Evolutionary conservation across 37 sponge, comb jelly and placozoan genomes (phyloP).

Genomic region (Sycon ciliatum): DNA sequence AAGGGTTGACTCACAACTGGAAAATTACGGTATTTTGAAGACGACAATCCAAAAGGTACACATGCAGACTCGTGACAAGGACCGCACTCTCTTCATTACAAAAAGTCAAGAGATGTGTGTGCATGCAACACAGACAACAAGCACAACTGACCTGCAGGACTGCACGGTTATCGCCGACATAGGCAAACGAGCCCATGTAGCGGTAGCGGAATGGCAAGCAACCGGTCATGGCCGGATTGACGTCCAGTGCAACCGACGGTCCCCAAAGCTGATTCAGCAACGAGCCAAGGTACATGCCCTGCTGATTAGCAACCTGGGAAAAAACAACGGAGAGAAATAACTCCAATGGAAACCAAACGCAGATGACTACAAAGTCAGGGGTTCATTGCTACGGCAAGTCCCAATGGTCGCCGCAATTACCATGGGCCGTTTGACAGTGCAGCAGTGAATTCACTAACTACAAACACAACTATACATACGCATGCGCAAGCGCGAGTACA

Average conservation of each 20-base stretch:
- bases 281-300: conserved; percentile 39
- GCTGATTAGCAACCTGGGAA: conserved; percentile 57
- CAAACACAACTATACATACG: background rate
- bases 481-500: background rate
- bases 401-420: background rate
- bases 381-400: background rate
- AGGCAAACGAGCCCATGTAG: conserved; percentile 59
- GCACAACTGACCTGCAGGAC: too few species aligned
- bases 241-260: background rate
- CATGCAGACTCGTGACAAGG: too few species aligned
- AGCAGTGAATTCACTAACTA: background rate
- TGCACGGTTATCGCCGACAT: conserved; percentile 57
- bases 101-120: too few species aligned
- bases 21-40: too few species aligned
- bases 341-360: background rate
- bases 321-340: too few species aligned
- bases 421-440: background rate
- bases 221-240: conserved; percentile 12
- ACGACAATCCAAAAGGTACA: too few species aligned
- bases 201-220: conserved; percentile 33
- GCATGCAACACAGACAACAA: too few species aligned
- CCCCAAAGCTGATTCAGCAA: conserved; percentile 36
- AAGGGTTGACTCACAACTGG: too few species aligned
- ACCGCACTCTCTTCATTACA: too few species aligned
- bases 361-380: background rate